Percentiles rank a stretch among this genome's conserved stretches.
Conservation (phyloP, 2,797 vertebrate species). For the Myripristis murdjan region DNA sequence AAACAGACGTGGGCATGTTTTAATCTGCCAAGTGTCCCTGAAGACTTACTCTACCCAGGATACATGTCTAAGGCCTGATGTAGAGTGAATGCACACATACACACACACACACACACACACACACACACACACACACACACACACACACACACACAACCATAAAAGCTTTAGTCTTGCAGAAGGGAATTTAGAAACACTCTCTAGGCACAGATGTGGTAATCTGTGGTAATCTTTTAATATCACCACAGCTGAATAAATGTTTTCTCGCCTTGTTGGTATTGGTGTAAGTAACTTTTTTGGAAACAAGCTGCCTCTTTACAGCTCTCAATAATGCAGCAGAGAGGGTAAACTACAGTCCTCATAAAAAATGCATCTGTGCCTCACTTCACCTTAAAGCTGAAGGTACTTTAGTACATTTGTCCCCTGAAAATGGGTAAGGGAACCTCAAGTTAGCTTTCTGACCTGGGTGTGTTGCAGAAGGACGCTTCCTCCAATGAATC, state of each 20-base stretch:
- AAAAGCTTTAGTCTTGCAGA: background rate
- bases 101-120: constrained; percentile 12
- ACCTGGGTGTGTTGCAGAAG: background rate
- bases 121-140: constrained; percentile 22
- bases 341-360: constrained; percentile 58
- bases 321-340: constrained; percentile 73
- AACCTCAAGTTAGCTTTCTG: constrained; percentile 27
- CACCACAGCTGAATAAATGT: constrained; percentile 12
- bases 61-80: constrained; percentile 5
- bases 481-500: background rate
- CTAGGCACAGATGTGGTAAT: background rate
- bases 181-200: background rate
- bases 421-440: constrained; percentile 9
- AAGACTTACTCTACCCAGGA: background rate
- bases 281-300: constrained; percentile 67
- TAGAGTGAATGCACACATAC: constrained; percentile 17
- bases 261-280: constrained; percentile 26
- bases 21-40: constrained; percentile 11
- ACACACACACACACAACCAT: background rate
- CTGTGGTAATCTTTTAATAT: background rate
- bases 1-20: constrained; percentile 28
- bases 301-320: constrained; percentile 64
- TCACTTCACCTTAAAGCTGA: constrained; percentile 49
- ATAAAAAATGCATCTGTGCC: constrained; percentile 72
- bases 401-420: constrained; percentile 40